phyloP scores from a whole-genome alignment of 1,140 invertebrate genomes.

The Drosophila auraria region DNA sequence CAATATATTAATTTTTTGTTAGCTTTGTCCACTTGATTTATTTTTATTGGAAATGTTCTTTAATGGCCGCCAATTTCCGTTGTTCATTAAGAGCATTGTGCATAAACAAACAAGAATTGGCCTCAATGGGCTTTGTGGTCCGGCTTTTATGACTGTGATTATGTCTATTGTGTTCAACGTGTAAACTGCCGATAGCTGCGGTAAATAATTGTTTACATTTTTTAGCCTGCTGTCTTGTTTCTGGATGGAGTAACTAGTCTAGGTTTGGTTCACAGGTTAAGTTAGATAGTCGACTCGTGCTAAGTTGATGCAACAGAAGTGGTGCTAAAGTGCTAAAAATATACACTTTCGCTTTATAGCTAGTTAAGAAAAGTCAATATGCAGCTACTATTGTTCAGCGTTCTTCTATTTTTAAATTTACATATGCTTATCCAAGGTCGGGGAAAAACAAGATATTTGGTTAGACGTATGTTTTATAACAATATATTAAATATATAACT shows the following conservation, averaged over 20 bases:
- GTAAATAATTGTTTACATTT: conserved; percentile 13
- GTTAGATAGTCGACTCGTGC: neutral
- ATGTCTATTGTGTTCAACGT: conserved; percentile 46
- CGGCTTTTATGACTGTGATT: conserved; percentile 41
- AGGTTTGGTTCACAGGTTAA: neutral
- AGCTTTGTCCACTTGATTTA: conserved; percentile 38
- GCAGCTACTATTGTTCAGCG: neutral
- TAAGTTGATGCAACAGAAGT: neutral
- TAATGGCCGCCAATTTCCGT: conserved; percentile 49
- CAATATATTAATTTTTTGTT: neutral
- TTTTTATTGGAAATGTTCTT: conserved; percentile 46
- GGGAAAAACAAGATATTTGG: too few relatives aligned
- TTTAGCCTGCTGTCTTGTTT: neutral
- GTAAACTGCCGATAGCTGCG: conserved; percentile 31
- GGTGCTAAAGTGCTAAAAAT: neutral
- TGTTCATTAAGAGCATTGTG: conserved; percentile 70
- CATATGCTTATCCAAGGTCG: too few relatives aligned
- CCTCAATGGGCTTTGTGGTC: conserved; percentile 61
- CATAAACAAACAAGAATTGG: conserved; percentile 54
- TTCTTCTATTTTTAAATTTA: neutral
- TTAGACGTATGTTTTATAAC: too few relatives aligned
- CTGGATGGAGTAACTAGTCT: neutral
- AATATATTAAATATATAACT: too few relatives aligned
- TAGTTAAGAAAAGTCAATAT: neutral
- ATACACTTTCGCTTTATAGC: neutral